These are phyloP conservation scores for Synergus gifuensis DNA, from an alignment of 2,888 invertebrate genomes.

Conservation along the genomic window DNA sequence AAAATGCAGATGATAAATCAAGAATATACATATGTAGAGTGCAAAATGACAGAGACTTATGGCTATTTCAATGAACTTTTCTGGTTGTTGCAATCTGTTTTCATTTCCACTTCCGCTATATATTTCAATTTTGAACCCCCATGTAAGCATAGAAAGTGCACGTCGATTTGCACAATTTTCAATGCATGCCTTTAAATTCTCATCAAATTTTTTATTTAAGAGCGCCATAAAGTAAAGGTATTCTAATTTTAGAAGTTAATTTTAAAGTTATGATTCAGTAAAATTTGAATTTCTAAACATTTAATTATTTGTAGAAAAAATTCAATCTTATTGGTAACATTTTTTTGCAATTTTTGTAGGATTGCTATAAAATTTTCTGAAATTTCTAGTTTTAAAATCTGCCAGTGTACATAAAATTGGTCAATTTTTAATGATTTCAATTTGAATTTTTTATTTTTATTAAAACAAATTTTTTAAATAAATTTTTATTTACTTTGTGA, in stretches of 20 bases:
- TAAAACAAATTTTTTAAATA: no score
- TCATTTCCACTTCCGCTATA: conserved; percentile 26
- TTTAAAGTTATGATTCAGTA: not conserved
- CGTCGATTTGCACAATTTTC: not conserved
- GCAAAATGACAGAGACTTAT: not conserved
- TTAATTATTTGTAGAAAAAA: no score
- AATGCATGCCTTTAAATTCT: not conserved
- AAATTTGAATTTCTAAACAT: no score
- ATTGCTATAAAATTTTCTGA: no score
- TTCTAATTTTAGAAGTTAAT: not conserved
- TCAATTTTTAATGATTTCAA: no score
- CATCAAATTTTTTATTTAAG: not conserved
- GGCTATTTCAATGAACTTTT: not conserved
- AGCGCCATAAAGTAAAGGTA: not conserved
- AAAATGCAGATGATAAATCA: not conserved
- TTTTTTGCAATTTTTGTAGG: no score
- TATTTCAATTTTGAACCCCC: not conserved
- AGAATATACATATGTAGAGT: not conserved
- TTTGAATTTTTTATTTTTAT: no score
- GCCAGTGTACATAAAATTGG: no score
- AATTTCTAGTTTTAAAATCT: no score
- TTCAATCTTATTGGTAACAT: no score
- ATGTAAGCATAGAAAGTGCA: not conserved
- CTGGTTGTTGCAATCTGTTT: conserved; percentile 19
- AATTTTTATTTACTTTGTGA: no score